Conservation (phyloP, 2,113 vertebrate genomes). For the Podarcis cretensis region DNA sequence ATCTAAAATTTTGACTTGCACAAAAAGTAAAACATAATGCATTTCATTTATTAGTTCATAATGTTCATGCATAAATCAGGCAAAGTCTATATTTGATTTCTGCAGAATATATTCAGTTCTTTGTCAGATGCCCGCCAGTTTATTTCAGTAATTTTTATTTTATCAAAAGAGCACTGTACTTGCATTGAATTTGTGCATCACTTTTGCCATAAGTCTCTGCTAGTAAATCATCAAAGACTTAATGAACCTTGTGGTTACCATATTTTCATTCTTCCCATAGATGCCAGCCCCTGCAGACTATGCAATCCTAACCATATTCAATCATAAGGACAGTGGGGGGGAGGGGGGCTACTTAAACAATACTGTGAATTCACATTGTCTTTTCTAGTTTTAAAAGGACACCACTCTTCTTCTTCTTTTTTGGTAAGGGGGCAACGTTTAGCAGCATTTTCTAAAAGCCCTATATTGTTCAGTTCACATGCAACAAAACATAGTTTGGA, state of each 20-base stretch:
- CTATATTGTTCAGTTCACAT: neutral
- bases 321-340: conserved; percentile 6
- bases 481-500: neutral
- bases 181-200: conserved; percentile 48
- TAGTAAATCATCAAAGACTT: conserved; percentile 74
- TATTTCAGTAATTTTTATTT: conserved; percentile 73
- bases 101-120: conserved; percentile 50
- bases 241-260: conserved; percentile 69
- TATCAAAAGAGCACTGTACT: conserved; percentile 57
- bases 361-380: neutral
- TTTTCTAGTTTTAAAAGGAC: neutral
- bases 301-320: conserved; percentile 43
- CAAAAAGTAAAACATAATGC: conserved; percentile 27
- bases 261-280: conserved; percentile 63
- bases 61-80: conserved; percentile 34
- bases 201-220: conserved; percentile 56
- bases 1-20: neutral
- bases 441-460: neutral
- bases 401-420: neutral
- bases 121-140: conserved; percentile 65
- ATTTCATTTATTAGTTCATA: conserved; percentile 19
- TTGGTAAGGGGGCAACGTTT: no score
- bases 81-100: conserved; percentile 49
- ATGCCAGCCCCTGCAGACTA: conserved; percentile 62
- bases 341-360: conserved; percentile 44